Conservation (phyloP, 2,113 vertebrate species). For the Amia ocellicauda region DNA sequence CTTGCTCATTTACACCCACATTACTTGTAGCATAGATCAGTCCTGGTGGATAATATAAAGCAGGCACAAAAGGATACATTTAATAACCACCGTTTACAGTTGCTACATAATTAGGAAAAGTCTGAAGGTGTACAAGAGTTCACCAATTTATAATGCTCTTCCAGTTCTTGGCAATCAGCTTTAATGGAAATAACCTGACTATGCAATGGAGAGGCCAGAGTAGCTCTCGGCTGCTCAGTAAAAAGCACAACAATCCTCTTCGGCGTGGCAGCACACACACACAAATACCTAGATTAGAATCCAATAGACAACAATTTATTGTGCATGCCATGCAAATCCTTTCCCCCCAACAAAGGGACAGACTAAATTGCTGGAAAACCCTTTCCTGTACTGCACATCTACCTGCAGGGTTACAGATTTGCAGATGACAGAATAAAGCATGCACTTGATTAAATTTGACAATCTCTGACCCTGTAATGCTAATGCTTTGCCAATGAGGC, state of each 20-base stretch:
- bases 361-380: neutral
- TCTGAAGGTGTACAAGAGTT: neutral
- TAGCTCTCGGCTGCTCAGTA: constrained; percentile 27
- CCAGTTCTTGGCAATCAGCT: constrained; percentile 28
- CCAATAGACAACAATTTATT: constrained; percentile 22
- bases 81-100: too few species aligned
- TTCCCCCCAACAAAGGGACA: neutral
- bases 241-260: constrained; percentile 19
- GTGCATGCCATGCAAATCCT: constrained; percentile 14
- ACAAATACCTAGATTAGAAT: constrained; percentile 22
- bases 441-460: neutral
- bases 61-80: too few species aligned
- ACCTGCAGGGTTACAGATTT: constrained; percentile 4
- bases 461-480: too few species aligned
- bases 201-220: neutral
- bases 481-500: too few species aligned
- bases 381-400: neutral
- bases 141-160: constrained; percentile 8
- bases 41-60: too few species aligned
- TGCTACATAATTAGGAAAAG: too few species aligned
- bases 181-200: constrained; percentile 27
- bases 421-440: neutral
- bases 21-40: too few species aligned
- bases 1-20: too few species aligned
- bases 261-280: constrained; percentile 8